Evolutionary conservation across 2,888 invertebrate species (phyloP).

Genomic region (Encarsia formosa): DNA sequence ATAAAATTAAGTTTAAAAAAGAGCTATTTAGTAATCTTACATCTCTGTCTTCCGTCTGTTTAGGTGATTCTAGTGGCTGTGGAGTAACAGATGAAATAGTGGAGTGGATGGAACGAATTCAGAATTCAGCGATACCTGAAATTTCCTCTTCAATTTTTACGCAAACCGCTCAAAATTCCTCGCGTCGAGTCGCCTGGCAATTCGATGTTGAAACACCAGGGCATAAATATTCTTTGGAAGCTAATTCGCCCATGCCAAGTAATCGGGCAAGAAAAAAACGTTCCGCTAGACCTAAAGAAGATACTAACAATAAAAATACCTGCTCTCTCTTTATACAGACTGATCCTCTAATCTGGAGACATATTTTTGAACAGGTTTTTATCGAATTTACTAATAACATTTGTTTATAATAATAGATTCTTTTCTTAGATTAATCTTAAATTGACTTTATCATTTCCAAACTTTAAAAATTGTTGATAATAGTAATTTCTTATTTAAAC

Average conservation of each 20-base stretch:
- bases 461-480: too few species aligned
- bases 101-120: slow-evolving; percentile 90
- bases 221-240: slow-evolving; percentile 75
- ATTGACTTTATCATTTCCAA: too few species aligned
- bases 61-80: slow-evolving; percentile 82
- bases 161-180: slow-evolving; percentile 33
- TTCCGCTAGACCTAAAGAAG: slow-evolving; percentile 61
- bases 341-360: slow-evolving; percentile 95
- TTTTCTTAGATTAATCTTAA: too few species aligned
- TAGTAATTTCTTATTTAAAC: too few species aligned
- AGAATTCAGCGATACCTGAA: slow-evolving; percentile 57
- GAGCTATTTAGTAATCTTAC: too few species aligned
- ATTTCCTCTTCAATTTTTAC: slow-evolving; percentile 52
- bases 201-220: slow-evolving; percentile 53
- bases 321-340: slow-evolving; percentile 97
- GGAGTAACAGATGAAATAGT: slow-evolving; percentile 83
- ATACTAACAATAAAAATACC: slow-evolving; percentile 77
- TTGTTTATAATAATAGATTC: too few species aligned
- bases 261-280: slow-evolving; percentile 45
- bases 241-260: slow-evolving; percentile 57
- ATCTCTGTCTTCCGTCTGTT: too few species aligned
- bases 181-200: slow-evolving; percentile 6
- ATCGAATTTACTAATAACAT: too few species aligned
- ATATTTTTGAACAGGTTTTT: slow-evolving; percentile 78
- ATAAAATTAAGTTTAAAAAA: too few species aligned